Conservation (phyloP, 2,888 invertebrate species). For the Epinotia nisella region DNA sequence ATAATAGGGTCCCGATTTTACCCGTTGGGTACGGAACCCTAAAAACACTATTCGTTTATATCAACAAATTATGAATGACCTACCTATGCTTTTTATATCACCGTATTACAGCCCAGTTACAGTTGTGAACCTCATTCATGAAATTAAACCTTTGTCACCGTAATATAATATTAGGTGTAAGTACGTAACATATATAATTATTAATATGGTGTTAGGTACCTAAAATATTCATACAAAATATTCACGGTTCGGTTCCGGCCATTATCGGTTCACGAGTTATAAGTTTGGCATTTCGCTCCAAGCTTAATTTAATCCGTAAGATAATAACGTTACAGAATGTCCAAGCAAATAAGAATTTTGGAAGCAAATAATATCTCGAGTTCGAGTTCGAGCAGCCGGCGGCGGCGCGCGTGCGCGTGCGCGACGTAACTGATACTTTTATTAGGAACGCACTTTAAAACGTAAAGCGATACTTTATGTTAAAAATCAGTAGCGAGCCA, state of each 20-base stretch:
- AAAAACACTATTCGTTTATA: neutral
- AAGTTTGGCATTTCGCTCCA: neutral
- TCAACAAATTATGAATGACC: neutral
- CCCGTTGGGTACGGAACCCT: too few species aligned
- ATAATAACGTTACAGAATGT: conserved; percentile 15
- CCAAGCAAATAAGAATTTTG: conserved; percentile 34
- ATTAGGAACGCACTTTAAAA: conserved; percentile 56
- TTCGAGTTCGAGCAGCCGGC: neutral
- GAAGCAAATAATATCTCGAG: conserved; percentile 39
- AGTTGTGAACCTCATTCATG: neutral
- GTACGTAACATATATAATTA: too few species aligned
- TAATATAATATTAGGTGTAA: neutral
- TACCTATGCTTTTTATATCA: too few species aligned
- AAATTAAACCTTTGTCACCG: neutral
- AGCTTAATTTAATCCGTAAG: conserved; percentile 5
- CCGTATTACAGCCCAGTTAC: neutral
- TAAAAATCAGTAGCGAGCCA: conserved; percentile 63
- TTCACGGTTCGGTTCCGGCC: too few species aligned
- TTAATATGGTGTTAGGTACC: neutral
- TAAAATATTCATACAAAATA: too few species aligned
- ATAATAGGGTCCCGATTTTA: too few species aligned
- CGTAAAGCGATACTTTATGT: conserved; percentile 66
- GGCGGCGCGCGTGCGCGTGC: conserved; percentile 35
- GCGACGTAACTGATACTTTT: conserved; percentile 66
- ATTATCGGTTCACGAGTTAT: neutral